A percentile compares a stretch with the other conserved stretches of the same genome.
These are phyloP conservation scores for Macrostomum lignano DNA, from an alignment of 1,140 invertebrate species.

Conservation along the genomic window DNA sequence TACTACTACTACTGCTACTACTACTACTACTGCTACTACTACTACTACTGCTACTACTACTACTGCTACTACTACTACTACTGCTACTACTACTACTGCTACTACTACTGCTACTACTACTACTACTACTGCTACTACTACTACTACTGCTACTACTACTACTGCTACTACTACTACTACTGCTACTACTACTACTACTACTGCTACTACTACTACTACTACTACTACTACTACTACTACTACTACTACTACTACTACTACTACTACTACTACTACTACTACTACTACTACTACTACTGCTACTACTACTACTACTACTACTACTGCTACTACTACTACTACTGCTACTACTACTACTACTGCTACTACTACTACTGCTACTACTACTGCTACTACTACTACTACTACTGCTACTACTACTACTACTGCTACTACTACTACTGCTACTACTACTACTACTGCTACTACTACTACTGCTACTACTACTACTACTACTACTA, in stretches of 20 bases:
- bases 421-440: constrained; percentile 5
- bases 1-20: background rate
- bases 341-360: constrained; percentile 5
- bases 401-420: constrained; percentile 5
- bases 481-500: background rate
- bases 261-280: constrained; percentile 3
- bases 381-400: constrained; percentile 2
- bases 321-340: constrained; percentile 5
- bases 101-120: constrained; percentile 5
- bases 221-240: constrained; percentile 5
- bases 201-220: constrained; percentile 5
- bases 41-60: background rate
- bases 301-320: constrained; percentile 5
- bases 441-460: constrained; percentile 6
- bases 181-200: constrained; percentile 5
- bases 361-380: constrained; percentile 5
- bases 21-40: constrained; percentile 5
- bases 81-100: constrained; percentile 6
- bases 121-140: constrained; percentile 5
- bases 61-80: constrained; percentile 5
- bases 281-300: constrained; percentile 5
- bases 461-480: constrained; percentile 4
- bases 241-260: background rate
- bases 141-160: constrained; percentile 5
- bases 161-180: constrained; percentile 5